Percentiles rank a stretch among this genome's conserved stretches.
Conservation (phyloP, 2,797 vertebrate species). For the Sebastes matsubarae region DNA sequence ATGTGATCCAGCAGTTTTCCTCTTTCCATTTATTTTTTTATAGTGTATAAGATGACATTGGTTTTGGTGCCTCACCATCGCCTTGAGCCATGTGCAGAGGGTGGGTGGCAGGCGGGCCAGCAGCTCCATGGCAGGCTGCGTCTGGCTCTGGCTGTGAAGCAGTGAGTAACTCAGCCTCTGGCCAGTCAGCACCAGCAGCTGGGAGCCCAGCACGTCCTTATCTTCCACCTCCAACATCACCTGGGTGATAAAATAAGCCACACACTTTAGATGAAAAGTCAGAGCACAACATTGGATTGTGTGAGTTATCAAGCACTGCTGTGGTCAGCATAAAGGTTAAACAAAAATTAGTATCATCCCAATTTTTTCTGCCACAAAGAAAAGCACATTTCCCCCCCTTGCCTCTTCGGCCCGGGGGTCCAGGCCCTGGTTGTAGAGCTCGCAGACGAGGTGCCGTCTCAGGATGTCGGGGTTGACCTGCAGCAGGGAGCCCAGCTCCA, state of each 20-base stretch:
- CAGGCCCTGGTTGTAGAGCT: conserved; percentile 93
- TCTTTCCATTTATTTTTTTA: too few relatives aligned
- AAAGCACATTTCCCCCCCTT: not conserved
- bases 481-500: conserved; percentile 89
- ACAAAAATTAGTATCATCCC: not conserved
- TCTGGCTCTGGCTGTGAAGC: conserved; percentile 87
- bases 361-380: not conserved
- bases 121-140: conserved; percentile 91
- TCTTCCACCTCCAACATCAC: conserved; percentile 92
- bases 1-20: not conserved
- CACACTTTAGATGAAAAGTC: not conserved
- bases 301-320: not conserved
- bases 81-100: conserved; percentile 98
- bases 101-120: conserved; percentile 92
- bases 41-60: too few relatives aligned
- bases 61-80: conserved; percentile 86
- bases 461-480: conserved; percentile 91
- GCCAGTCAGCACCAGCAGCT: conserved; percentile 92
- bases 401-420: conserved; percentile 94
- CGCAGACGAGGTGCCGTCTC: conserved; percentile 90
- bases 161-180: conserved; percentile 91
- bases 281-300: not conserved
- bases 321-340: not conserved
- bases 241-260: conserved; percentile 66
- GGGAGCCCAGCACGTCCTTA: conserved; percentile 94